phyloP scores from a whole-genome alignment of 1,140 invertebrate genomes.

The Mesaphorura yosii region DNA sequence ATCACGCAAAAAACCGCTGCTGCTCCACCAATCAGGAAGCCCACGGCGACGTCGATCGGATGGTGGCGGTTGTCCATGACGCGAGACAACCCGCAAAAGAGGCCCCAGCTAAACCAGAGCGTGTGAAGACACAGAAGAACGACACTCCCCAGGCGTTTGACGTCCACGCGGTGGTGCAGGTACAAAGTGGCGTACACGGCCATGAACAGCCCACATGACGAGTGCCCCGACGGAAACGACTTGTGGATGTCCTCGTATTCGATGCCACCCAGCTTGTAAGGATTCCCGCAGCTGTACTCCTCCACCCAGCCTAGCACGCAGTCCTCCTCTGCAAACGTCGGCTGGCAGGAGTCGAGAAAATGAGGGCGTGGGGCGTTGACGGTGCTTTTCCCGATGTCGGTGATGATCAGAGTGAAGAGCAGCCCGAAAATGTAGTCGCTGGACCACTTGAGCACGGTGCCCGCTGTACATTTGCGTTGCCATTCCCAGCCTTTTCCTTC shows the following conservation, averaged over 20 bases:
- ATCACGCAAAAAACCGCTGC: too few relatives aligned
- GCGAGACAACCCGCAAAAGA: neutral
- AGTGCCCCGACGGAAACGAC: neutral
- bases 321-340: conserved; percentile 14
- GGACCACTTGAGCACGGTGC: conserved; percentile 2
- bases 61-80: neutral
- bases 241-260: too few relatives aligned
- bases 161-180: neutral
- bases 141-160: neutral
- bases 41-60: neutral
- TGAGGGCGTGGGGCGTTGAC: conserved; percentile 17
- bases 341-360: conserved; percentile 17
- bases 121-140: neutral
- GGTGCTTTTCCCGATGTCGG: conserved; percentile 15
- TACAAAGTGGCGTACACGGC: neutral
- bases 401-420: conserved; percentile 9
- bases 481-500: neutral
- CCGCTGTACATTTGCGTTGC: conserved; percentile 6
- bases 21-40: too few relatives aligned
- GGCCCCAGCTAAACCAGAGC: neutral
- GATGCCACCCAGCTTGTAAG: too few relatives aligned
- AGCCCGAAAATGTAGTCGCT: conserved; percentile 16
- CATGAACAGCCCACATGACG: neutral
- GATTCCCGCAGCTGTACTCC: too few relatives aligned
- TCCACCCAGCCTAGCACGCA: too few relatives aligned